phyloP scores from a whole-genome alignment of 2,113 vertebrate genomes.

The Poeciliopsis occidentalis region DNA sequence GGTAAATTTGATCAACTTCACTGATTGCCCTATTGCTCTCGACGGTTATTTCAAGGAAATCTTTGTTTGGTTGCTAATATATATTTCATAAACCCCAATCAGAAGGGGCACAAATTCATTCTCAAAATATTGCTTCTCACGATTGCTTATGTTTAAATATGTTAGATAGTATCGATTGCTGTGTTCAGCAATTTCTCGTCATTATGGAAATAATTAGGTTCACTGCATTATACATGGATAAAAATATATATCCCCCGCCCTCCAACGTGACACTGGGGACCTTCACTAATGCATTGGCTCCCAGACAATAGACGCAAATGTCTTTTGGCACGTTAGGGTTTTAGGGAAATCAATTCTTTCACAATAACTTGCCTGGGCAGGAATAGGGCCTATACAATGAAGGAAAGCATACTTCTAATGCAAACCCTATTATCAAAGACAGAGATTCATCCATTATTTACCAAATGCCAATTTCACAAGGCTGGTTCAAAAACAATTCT shows the following conservation, averaged over 20 bases:
- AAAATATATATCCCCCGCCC: constrained; percentile 69
- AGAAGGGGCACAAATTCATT: constrained; percentile 50
- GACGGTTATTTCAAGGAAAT: constrained; percentile 54
- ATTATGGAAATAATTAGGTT: constrained; percentile 76
- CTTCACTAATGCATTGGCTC: constrained; percentile 58
- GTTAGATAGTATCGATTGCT: constrained; percentile 73
- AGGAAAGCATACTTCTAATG: constrained; percentile 72
- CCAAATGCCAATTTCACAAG: constrained; percentile 68
- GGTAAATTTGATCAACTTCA: constrained; percentile 53
- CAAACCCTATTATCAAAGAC: constrained; percentile 83
- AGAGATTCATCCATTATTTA: constrained; percentile 81
- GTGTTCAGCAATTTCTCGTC: constrained; percentile 74
- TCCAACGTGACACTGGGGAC: constrained; percentile 51
- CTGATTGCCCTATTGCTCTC: constrained; percentile 46
- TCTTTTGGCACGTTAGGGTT: constrained; percentile 67
- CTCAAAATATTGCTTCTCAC: constrained; percentile 59
- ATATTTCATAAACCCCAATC: constrained; percentile 31
- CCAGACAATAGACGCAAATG: constrained; percentile 76
- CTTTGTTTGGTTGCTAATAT: constrained; percentile 44
- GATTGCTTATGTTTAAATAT: constrained; percentile 60
- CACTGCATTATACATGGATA: constrained; percentile 67
- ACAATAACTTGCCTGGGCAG: constrained; percentile 72
- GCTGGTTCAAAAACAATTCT: constrained; percentile 76
- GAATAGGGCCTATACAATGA: constrained; percentile 67
- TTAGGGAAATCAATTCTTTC: constrained; percentile 76